phyloP scores from a whole-genome alignment of 2,797 vertebrate genomes.

The Syngnathus rostellatus region DNA sequence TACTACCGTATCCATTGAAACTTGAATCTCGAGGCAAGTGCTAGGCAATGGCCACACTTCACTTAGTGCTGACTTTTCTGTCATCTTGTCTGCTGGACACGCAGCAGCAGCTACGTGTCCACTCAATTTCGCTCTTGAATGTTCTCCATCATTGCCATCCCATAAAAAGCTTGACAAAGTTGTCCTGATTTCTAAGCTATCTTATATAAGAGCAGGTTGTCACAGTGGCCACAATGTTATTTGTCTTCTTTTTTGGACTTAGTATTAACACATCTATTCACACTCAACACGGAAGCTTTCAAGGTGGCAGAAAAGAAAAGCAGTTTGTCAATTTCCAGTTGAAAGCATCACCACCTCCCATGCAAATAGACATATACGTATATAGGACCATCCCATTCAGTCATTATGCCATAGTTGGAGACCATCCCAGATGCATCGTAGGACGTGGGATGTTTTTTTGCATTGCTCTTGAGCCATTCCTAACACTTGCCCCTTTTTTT shows the following conservation, averaged over 20 bases:
- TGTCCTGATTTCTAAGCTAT: neutral
- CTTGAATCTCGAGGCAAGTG: constrained; percentile 74
- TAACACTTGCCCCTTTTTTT: constrained; percentile 66
- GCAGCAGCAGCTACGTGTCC: neutral
- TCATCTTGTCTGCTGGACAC: neutral
- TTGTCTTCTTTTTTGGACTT: neutral
- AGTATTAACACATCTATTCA: neutral
- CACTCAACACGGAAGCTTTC: neutral
- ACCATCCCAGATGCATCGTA: constrained; percentile 43
- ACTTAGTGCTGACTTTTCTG: constrained; percentile 3
- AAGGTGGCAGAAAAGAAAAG: neutral
- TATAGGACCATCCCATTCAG: neutral
- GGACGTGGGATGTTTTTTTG: constrained; percentile 31
- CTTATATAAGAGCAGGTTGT: neutral
- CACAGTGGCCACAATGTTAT: neutral
- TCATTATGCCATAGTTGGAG: constrained; percentile 15
- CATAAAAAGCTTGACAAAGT: neutral
- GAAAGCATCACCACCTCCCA: constrained; percentile 12
- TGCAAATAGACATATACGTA: constrained; percentile 4
- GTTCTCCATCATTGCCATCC: neutral
- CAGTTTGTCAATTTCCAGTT: neutral
- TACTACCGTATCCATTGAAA: constrained; percentile 72
- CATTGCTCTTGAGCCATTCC: constrained; percentile 60
- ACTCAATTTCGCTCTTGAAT: constrained; percentile 1
- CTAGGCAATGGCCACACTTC: constrained; percentile 62